Evolutionary conservation across 2,888 invertebrate genomes (phyloP), one percentile per base, ranked within the genome.

Genomic region (Ischnus inquisitorius): DNA sequence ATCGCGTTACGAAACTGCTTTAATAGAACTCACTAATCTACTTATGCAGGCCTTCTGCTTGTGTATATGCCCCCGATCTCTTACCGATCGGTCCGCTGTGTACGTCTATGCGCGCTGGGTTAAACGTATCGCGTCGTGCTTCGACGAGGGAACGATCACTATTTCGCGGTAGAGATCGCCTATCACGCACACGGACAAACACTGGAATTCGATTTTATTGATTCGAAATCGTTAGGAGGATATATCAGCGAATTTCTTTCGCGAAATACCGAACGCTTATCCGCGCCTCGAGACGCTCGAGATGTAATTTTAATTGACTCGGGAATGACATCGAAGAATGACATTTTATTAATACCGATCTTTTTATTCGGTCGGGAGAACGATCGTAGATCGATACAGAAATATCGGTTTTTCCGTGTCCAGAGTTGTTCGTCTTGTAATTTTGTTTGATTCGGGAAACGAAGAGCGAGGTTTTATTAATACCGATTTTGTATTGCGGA

Each of bases 1-100:
- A 86, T 85, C 83, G 85, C 83, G 85, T 83, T 86, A 86, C 86
- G 85, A 85, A 86, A 86, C 84, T 79, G 85, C 81, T 83, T 83
- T 86, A 86, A 83, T 85, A 85, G 85, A 83, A 83, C 77, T 83
- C 84, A 83, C 86, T 84, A 86, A 86, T 86, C 84, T 80, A 86
- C 84, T 86, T 83, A 83, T 84, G 84, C 84, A 77, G 60, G 51
- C 74, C 71, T 79, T 54, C 54, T 74, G 22, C 51, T 43, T 65
- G 22, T 64, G n/a, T 64, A 57, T 64, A 28, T 28, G 41, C 75
- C 34, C 34, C 34, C 57, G 64, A 64, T 64, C 62, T 75, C 64
- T 46, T 75, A 51, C 75, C 34, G 43, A 48, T 39, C n/a, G 57
- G 34, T 48, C 51, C 28, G 51, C 48, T 39, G 39, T 64, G 19